Percentiles rank a stretch among this genome's conserved stretches.
phyloP scores from a whole-genome alignment of 2,888 invertebrate genomes.

The Cancer borealis region DNA sequence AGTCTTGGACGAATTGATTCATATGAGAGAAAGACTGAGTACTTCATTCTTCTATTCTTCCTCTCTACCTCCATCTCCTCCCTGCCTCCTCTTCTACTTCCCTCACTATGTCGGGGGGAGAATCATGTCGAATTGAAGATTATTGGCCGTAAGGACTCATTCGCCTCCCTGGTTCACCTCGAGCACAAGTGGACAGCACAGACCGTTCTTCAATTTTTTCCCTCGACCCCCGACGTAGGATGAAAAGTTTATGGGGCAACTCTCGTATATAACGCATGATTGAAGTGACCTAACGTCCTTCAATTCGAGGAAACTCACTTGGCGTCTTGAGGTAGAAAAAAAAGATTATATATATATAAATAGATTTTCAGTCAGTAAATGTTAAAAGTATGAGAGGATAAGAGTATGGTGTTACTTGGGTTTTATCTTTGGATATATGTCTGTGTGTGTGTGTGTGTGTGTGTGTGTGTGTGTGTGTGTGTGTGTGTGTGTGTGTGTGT shows the following conservation, averaged over 20 bases:
- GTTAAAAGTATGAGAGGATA: slow-evolving; percentile 3
- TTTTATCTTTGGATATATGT: not conserved
- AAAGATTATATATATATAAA: not conserved
- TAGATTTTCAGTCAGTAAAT: slow-evolving; percentile 40
- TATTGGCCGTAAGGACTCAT: slow-evolving; percentile 28
- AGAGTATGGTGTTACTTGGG: not conserved
- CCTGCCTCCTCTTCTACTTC: not conserved
- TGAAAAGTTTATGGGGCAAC: slow-evolving; percentile 31
- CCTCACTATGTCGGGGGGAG: not conserved
- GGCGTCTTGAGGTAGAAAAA: slow-evolving; percentile 10
- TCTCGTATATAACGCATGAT: slow-evolving; percentile 35
- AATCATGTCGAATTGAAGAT: slow-evolving; percentile 40
- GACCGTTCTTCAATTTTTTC: slow-evolving; percentile 8
- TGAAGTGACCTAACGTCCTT: slow-evolving; percentile 30
- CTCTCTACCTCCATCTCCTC: not conserved
- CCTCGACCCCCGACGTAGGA: slow-evolving; percentile 24
- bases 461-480: slow-evolving; percentile 15
- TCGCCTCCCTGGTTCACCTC: slow-evolving; percentile 31
- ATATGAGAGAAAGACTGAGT: not conserved
- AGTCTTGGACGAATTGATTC: not conserved
- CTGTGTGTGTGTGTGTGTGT: not conserved
- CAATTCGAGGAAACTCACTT: not conserved
- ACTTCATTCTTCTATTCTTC: not conserved
- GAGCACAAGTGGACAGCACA: not conserved
- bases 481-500: not conserved